phyloP scores from a whole-genome alignment of 2,797 vertebrate genomes.

The Chelonia mydas region DNA sequence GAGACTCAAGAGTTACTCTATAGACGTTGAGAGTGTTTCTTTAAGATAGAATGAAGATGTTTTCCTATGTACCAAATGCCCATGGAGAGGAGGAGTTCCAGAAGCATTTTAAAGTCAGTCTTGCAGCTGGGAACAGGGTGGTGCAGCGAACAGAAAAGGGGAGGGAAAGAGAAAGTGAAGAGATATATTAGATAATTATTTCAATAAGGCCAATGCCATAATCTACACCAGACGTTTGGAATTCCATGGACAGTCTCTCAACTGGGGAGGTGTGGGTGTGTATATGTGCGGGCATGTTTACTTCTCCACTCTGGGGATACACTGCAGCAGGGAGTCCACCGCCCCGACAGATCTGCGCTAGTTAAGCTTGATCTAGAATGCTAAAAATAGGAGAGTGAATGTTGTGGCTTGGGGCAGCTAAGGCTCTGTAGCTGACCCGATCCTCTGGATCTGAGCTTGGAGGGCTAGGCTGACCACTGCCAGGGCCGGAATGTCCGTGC shows the following conservation, averaged over 20 bases:
- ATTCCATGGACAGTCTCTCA: neutral
- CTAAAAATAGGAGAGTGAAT: neutral
- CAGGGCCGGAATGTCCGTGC: neutral
- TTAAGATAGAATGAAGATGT: neutral
- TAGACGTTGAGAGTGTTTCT: neutral
- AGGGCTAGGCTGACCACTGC: neutral
- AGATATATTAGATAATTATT: constrained; percentile 61
- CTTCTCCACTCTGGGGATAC: neutral
- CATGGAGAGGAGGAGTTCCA: neutral
- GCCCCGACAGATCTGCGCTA: neutral
- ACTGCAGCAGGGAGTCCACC: neutral
- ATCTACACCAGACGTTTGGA: constrained; percentile 52
- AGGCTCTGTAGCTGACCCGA: neutral
- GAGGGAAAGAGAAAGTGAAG: constrained; percentile 49
- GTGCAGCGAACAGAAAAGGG: constrained; percentile 1
- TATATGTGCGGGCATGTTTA: constrained; percentile 25
- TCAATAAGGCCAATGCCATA: neutral
- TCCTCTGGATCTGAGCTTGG: neutral
- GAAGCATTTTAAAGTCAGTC: neutral
- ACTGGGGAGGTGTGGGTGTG: neutral
- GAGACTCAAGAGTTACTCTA: rapidly evolving
- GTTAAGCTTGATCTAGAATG: neutral
- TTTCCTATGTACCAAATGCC: constrained; percentile 13
- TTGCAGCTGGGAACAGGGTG: neutral
- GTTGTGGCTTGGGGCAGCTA: neutral